Evolutionary conservation across 1,140 invertebrate genomes (phyloP).

Genomic region (Heliconius congener): DNA sequence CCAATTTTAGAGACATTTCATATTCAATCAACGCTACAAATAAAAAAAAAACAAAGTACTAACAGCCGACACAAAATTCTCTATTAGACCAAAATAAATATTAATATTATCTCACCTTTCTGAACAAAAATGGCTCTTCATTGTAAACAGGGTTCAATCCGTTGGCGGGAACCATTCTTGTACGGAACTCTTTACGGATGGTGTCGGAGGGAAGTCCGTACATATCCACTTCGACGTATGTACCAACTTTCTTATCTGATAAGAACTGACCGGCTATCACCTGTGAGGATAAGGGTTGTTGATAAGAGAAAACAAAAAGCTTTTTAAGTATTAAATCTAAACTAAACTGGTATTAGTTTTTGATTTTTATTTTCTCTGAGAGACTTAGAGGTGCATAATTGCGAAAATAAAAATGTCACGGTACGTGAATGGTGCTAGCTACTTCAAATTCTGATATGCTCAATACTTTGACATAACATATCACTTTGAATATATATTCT

Average conservation of each 20-base stretch:
- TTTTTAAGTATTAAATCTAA: too few relatives aligned
- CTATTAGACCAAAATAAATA: not conserved
- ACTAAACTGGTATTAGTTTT: too few relatives aligned
- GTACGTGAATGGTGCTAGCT: too few relatives aligned
- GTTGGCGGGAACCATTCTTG: constrained; percentile 96
- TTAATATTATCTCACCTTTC: constrained; percentile 87
- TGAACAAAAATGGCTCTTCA: constrained; percentile 98
- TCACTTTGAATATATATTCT: too few relatives aligned
- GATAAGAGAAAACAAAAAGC: not conserved
- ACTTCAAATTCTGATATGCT: too few relatives aligned
- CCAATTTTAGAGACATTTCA: too few relatives aligned
- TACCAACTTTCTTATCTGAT: constrained; percentile 99
- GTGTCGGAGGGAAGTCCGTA: constrained; percentile 99
- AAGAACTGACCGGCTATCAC: constrained; percentile 99
- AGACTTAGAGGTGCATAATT: too few relatives aligned
- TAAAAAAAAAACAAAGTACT: too few relatives aligned
- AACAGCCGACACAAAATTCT: not conserved
- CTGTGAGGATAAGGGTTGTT: constrained; percentile 72
- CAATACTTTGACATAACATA: too few relatives aligned
- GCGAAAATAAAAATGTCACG: too few relatives aligned
- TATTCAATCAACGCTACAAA: too few relatives aligned
- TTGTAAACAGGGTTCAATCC: constrained; percentile 99
- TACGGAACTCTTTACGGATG: constrained; percentile 98
- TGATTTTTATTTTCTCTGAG: too few relatives aligned
- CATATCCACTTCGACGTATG: constrained; percentile 99